Conservation (phyloP, 2,888 invertebrate genomes). For the Petrolisthes manimaculis region DNA sequence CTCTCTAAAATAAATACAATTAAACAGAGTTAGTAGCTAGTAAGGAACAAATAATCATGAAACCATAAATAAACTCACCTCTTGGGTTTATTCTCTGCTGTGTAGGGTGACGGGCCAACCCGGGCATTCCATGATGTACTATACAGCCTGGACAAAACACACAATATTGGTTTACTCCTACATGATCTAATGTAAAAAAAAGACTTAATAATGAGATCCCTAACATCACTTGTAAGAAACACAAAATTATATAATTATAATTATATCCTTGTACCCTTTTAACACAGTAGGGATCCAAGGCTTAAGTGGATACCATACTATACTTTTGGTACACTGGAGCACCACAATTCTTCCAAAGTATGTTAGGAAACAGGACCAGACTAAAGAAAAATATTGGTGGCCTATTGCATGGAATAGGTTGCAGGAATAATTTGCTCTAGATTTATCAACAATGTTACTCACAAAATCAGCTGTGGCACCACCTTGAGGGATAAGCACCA, state of each 20-base stretch:
- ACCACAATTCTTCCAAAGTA: no score
- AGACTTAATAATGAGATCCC: neutral
- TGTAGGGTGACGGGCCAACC: constrained; percentile 60
- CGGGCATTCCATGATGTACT: constrained; percentile 39
- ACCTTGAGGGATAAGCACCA: neutral
- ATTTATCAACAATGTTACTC: no score
- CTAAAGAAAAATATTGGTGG: no score
- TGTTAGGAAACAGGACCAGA: no score
- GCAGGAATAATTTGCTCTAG: no score
- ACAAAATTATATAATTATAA: neutral
- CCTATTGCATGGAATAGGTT: no score
- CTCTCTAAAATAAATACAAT: no score
- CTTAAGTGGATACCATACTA: neutral
- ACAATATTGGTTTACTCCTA: neutral
- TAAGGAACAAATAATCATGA: no score
- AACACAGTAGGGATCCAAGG: neutral
- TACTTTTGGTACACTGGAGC: no score
- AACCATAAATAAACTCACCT: constrained; percentile 36
- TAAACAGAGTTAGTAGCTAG: no score
- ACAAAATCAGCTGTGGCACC: neutral
- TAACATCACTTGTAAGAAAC: neutral
- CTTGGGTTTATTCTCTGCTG: constrained; percentile 62
- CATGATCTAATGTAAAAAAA: neutral
- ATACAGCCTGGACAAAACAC: constrained; percentile 24
- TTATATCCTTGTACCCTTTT: neutral